phyloP scores from a whole-genome alignment of 2,797 vertebrate species.

The Anableps anableps region DNA sequence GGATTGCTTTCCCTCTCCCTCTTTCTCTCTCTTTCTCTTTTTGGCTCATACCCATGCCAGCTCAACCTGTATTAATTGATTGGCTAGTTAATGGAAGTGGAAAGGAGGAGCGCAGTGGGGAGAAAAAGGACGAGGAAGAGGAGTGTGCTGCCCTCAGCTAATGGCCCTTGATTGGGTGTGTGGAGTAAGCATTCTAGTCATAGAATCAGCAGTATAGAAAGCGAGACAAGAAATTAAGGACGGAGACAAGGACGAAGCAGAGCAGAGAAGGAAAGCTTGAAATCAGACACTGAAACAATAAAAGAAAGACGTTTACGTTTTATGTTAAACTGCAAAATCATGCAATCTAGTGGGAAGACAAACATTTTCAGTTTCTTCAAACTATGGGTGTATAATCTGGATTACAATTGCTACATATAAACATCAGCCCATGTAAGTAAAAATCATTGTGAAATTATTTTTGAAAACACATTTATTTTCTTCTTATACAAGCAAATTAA shows the following conservation, averaged over 20 bases:
- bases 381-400: background rate
- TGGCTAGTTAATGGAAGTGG: conserved; percentile 79
- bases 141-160: conserved; percentile 79
- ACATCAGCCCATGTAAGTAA: background rate
- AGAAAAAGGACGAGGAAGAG: conserved; percentile 31
- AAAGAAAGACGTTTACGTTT: background rate
- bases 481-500: background rate
- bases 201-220: conserved; percentile 73
- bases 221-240: conserved; percentile 17
- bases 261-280: conserved; percentile 3
- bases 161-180: conserved; percentile 65
- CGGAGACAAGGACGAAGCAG: conserved; percentile 1
- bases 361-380: background rate
- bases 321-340: background rate
- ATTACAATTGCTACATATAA: background rate
- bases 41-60: conserved; percentile 68
- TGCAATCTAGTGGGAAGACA: background rate
- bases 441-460: background rate
- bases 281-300: conserved; percentile 18
- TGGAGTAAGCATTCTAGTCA: conserved; percentile 79
- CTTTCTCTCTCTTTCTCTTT: conserved; percentile 52
- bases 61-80: conserved; percentile 84
- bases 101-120: conserved; percentile 34
- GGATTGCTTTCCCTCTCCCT: conserved; percentile 65
- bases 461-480: background rate